Evolutionary conservation across 1,140 invertebrate species (phyloP).

Genomic region (Adoxophyes honmai): DNA sequence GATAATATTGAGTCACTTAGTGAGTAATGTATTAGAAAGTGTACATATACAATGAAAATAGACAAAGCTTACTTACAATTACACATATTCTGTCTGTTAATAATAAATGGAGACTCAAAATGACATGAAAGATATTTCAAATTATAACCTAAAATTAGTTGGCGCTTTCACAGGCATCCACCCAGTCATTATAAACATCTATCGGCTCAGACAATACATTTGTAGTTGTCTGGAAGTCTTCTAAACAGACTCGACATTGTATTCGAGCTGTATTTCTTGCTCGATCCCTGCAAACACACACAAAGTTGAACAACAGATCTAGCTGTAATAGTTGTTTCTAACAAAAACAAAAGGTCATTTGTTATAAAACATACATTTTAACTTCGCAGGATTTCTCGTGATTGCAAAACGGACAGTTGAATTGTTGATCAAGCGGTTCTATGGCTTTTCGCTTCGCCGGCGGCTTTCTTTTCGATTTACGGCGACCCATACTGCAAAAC

Average conservation of each 20-base stretch:
- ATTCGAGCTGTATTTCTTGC: constrained; percentile 94
- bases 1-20: too few relatives aligned
- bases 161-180: constrained; percentile 93
- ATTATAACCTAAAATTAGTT: constrained; percentile 45
- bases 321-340: too few relatives aligned
- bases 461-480: constrained; percentile 98
- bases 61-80: too few relatives aligned
- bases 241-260: constrained; percentile 95
- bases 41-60: too few relatives aligned
- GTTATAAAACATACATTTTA: constrained; percentile 91
- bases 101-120: neutral
- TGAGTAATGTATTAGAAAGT: too few relatives aligned
- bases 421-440: constrained; percentile 95
- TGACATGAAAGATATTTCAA: neutral
- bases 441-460: constrained; percentile 96
- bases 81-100: neutral
- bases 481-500: constrained; percentile 85
- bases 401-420: constrained; percentile 99
- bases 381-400: constrained; percentile 99
- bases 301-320: neutral
- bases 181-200: constrained; percentile 99
- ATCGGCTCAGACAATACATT: constrained; percentile 98
- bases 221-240: constrained; percentile 98
- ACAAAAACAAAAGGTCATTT: too few relatives aligned
- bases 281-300: constrained; percentile 89